Percentiles rank a stretch among this genome's conserved stretches.
These are phyloP conservation scores for Atopsyche davidsoni DNA, from an alignment of 1,140 invertebrate genomes.

Conservation along the genomic window DNA sequence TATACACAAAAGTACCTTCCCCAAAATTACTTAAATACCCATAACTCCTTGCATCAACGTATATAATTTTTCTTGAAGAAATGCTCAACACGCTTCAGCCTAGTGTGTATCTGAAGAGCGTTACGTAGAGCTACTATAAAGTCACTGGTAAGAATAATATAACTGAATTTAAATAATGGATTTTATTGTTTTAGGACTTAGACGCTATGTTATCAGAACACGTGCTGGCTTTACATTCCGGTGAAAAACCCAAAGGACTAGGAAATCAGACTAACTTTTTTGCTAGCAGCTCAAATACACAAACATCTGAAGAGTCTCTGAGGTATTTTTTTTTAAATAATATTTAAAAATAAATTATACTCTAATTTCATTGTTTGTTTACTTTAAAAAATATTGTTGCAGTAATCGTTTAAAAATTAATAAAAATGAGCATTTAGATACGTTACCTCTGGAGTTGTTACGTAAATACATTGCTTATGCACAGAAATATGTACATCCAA, in stretches of 20 bases:
- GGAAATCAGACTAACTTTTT: slow-evolving; percentile 24
- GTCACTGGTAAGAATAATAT: too few species aligned
- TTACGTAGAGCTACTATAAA: too few species aligned
- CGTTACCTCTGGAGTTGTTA: slow-evolving; percentile 67
- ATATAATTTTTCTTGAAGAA: slow-evolving; percentile 39
- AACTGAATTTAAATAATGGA: too few species aligned
- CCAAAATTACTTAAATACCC: background rate
- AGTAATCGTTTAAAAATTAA: slow-evolving; percentile 55
- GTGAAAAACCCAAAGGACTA: slow-evolving; percentile 37
- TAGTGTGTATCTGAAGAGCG: too few species aligned
- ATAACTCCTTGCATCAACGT: slow-evolving; percentile 7
- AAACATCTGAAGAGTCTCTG: background rate
- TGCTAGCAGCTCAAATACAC: background rate
- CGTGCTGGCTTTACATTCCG: slow-evolving; percentile 69
- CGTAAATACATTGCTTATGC: slow-evolving; percentile 91
- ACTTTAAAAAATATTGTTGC: slow-evolving; percentile 1
- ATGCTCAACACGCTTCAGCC: too few species aligned
- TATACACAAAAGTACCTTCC: background rate
- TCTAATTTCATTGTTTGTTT: background rate
- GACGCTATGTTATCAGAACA: slow-evolving; percentile 76
- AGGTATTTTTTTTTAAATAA: slow-evolving; percentile 28
- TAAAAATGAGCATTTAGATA: slow-evolving; percentile 58
- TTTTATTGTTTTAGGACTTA: too few species aligned
- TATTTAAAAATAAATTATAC: background rate
- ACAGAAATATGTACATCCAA: slow-evolving; percentile 79